Base-by-base conservation (phyloP, 2,888 invertebrate species). In the Thecocarcelia acutangulata region DNA sequence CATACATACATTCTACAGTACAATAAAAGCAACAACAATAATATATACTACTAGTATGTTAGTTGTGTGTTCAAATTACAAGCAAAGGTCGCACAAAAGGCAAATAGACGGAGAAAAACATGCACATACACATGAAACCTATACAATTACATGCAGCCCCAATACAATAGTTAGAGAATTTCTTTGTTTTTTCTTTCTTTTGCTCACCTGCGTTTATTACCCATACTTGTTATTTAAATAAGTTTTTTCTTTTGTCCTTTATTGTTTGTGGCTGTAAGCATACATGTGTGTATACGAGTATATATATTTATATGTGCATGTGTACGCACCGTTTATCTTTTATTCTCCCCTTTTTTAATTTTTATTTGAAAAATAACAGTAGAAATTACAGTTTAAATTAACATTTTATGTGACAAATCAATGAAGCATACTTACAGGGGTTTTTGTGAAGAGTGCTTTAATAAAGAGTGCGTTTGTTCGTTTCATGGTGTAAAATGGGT, bases 321-420 rank as follows among this genome's bases (percentile, higher is more conserved):
- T 50, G 58, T 42, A 11, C n/a, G 24, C 48, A 19, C 48, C 9
- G 21, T 17, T 69, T 58, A 15, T n/a, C 17, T 42, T 17, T 50
- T 15, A 13, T 54, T 63, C 17, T 48, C 17, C 24, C 40, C 17
- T 50, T 24, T 69, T 46, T 6, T n/a, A 12, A 33, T 64, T 56
- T 54, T 72, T 5, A 19, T 75, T 46, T 33, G 33, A 40, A 48
- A 66, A 66, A 54, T 59, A 54, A 54, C 59, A 44, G 44, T 48
- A 46, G 61, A 72, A 83, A 64, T 33, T 82, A 73, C 69, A 78
- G 64, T 79, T 33, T 82, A 79, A 82, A 81, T 83, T 73, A 63
- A 83, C 76, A 84, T 80, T 84, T 84, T 81, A 75, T 84, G 83
- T 79, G 74, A 83, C 83, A 84, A 84, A 83, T 81, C 84, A 83